phyloP scores from a whole-genome alignment of 2,113 vertebrate species.

The Coptodon bakossiorum region DNA sequence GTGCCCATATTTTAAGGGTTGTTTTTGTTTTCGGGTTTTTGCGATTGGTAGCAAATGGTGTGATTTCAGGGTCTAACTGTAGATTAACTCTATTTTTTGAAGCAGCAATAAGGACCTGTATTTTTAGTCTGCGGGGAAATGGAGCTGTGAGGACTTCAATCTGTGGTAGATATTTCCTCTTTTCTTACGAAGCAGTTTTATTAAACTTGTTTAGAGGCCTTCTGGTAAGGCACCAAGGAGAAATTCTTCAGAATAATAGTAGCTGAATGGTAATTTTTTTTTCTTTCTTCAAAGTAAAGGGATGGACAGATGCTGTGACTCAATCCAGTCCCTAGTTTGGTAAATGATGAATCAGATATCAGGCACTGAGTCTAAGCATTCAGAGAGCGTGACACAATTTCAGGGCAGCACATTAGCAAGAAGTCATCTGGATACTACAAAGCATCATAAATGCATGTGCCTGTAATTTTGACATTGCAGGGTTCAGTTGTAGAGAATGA shows the following conservation, averaged over 20 bases:
- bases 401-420: neutral
- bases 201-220: slow-evolving; percentile 38
- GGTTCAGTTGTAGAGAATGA: neutral
- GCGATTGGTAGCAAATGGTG: slow-evolving; percentile 30
- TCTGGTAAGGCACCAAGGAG: slow-evolving; percentile 62
- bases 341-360: neutral
- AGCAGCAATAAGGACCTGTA: slow-evolving; percentile 3
- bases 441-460: neutral
- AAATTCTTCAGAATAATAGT: slow-evolving; percentile 7
- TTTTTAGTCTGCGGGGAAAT: slow-evolving; percentile 2
- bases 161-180: slow-evolving; percentile 47
- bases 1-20: slow-evolving; percentile 23
- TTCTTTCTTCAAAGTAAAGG: slow-evolving; percentile 7
- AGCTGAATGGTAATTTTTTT: slow-evolving; percentile 5
- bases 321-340: neutral
- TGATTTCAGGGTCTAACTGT: slow-evolving; percentile 35
- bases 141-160: slow-evolving; percentile 35
- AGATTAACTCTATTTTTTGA: slow-evolving; percentile 13
- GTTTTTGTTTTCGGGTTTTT: neutral
- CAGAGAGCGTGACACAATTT: neutral
- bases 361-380: neutral
- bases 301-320: slow-evolving; percentile 2
- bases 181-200: slow-evolving; percentile 20
- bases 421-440: neutral
- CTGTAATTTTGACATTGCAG: neutral